These are phyloP conservation scores for Eulimnadia texana DNA, from an alignment of 1,140 invertebrate species.

Conservation along the genomic window DNA sequence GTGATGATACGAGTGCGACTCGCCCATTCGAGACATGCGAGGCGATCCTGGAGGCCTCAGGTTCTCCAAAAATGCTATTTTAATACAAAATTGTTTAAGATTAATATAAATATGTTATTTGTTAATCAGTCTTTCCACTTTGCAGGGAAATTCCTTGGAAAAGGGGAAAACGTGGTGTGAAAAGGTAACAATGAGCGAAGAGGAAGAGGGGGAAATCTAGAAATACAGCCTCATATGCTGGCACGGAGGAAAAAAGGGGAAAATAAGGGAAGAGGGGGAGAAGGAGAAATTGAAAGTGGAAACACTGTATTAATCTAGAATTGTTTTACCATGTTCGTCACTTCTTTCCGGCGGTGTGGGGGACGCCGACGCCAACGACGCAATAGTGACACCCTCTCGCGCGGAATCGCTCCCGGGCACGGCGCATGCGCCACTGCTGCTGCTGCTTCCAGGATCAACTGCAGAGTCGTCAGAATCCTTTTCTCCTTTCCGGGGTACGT, in stretches of 20 bases:
- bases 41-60: slow-evolving; percentile 46
- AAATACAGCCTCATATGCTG: too few relatives aligned
- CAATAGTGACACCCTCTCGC: not conserved
- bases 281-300: too few relatives aligned
- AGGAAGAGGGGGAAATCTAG: too few relatives aligned
- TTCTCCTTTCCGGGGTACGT: slow-evolving; percentile 8
- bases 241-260: too few relatives aligned
- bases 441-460: not conserved
- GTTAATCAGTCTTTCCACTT: too few relatives aligned
- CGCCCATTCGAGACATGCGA: slow-evolving; percentile 7
- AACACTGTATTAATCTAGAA: not conserved
- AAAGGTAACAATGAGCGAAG: too few relatives aligned
- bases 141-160: too few relatives aligned
- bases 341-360: not conserved
- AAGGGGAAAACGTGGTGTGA: too few relatives aligned
- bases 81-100: too few relatives aligned
- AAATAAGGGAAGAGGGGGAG: too few relatives aligned
- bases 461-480: not conserved
- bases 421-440: not conserved
- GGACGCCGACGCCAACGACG: not conserved
- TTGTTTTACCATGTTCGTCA: not conserved
- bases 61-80: slow-evolving; percentile 60
- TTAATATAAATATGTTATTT: too few relatives aligned
- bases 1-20: too few relatives aligned
- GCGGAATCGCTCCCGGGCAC: not conserved